Percentiles rank a stretch among this genome's conserved stretches.
Evolutionary conservation across 2,888 invertebrate genomes (phyloP).

Genomic region (Augiades crinisus): DNA sequence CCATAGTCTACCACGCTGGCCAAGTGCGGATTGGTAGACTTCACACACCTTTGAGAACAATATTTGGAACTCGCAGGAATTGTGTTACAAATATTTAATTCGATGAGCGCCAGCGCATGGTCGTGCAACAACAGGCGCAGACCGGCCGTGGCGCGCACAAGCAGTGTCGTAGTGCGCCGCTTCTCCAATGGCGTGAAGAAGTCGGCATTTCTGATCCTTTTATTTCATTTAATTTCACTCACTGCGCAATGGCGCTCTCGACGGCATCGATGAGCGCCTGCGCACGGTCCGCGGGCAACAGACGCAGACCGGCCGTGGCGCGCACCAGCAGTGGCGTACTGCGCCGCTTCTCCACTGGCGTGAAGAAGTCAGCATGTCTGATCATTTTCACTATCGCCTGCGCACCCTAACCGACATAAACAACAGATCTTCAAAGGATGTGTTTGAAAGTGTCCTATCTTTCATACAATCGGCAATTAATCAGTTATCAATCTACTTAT

Average conservation of each 20-base stretch:
- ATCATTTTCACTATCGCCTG: conserved; percentile 87
- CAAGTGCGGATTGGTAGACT: too few species aligned
- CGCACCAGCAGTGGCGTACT: conserved; percentile 92
- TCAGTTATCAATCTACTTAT: too few species aligned
- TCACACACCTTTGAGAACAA: too few species aligned
- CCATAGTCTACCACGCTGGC: too few species aligned
- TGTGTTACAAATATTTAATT: too few species aligned
- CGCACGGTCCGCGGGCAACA: conserved; percentile 58
- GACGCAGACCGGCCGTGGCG: conserved; percentile 92
- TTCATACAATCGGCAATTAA: too few species aligned
- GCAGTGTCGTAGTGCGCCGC: conserved; percentile 89
- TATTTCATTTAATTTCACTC: too few species aligned
- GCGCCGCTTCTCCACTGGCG: conserved; percentile 88
- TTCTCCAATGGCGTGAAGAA: conserved; percentile 87
- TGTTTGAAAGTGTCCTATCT: too few species aligned
- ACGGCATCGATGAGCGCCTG: conserved; percentile 87
- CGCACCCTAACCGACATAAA: conserved; percentile 85
- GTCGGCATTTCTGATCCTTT: conserved; percentile 89
- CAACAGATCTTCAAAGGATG: too few species aligned
- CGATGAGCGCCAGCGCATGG: conserved; percentile 83
- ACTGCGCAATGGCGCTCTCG: conserved; percentile 83
- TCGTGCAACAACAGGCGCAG: conserved; percentile 57
- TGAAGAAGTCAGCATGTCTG: conserved; percentile 87
- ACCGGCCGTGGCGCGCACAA: conserved; percentile 97
- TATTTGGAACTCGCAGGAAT: too few species aligned